phyloP scores from a whole-genome alignment of 2,888 invertebrate genomes.

The Dicycla oo region DNA sequence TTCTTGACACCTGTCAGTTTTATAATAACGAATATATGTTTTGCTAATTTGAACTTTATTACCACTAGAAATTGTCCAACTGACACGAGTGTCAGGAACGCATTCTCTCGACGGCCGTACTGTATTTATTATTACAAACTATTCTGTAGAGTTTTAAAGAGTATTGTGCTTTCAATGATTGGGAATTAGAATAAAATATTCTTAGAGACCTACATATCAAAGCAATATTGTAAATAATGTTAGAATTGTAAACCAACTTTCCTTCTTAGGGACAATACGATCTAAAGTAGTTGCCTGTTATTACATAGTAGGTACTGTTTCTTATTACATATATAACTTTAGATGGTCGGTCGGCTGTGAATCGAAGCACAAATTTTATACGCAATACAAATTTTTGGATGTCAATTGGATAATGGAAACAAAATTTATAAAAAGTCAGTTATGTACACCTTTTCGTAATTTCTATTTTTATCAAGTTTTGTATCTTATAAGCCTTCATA shows the following conservation, averaged over 20 bases:
- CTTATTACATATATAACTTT: conserved; percentile 26
- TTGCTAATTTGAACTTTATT: no score
- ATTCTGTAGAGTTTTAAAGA: background rate
- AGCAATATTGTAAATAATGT: conserved; percentile 34
- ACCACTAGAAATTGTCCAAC: no score
- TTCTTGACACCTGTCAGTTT: no score
- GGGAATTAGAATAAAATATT: conserved; percentile 17
- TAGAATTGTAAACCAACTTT: conserved; percentile 28
- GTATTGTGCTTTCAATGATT: conserved; percentile 22
- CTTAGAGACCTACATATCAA: conserved; percentile 50
- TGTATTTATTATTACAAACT: conserved; percentile 1
- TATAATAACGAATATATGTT: no score
- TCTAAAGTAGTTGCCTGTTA: conserved; percentile 36
- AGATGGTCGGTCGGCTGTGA: conserved; percentile 72
- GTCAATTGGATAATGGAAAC: conserved; percentile 46
- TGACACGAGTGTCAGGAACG: no score
- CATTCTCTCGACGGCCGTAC: no score
- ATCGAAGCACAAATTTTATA: conserved; percentile 71
- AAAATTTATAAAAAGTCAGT: conserved; percentile 19
- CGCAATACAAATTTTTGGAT: conserved; percentile 40
- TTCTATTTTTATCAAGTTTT: conserved; percentile 1
- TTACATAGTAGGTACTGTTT: conserved; percentile 39
- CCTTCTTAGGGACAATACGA: conserved; percentile 54
- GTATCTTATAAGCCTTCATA: background rate
- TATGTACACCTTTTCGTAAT: conserved; percentile 19